These are phyloP conservation scores for Synaphobranchus kaupii DNA, from an alignment of 2,797 vertebrate genomes.

Conservation along the genomic window DNA sequence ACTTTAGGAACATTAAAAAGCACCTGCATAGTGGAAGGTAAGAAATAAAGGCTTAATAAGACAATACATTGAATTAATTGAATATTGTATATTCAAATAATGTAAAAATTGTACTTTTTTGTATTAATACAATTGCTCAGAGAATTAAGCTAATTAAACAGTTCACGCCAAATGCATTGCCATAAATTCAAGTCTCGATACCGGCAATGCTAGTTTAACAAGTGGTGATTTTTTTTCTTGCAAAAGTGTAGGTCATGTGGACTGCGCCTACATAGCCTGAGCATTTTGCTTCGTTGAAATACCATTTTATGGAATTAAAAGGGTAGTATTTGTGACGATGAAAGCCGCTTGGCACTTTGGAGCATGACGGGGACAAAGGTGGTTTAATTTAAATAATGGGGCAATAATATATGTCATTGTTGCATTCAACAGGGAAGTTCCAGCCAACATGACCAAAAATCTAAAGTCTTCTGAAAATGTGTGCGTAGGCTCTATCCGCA, in stretches of 20 bases:
- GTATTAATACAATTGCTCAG: too few species aligned
- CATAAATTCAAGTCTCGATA: not conserved
- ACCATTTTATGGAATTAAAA: not conserved
- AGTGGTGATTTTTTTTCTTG: not conserved
- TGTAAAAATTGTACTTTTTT: too few species aligned
- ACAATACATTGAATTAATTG: too few species aligned
- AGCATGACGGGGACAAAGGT: not conserved
- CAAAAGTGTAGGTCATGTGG: not conserved
- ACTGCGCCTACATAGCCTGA: not conserved
- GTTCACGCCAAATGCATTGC: too few species aligned
- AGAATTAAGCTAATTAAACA: too few species aligned
- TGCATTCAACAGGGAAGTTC: not conserved
- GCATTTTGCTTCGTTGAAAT: not conserved
- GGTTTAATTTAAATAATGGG: not conserved
- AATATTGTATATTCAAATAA: too few species aligned
- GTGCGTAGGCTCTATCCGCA: not conserved
- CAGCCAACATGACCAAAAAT: not conserved
- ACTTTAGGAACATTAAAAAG: not conserved
- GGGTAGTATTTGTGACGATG: not conserved
- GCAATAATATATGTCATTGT: not conserved
- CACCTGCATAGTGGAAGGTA: not conserved
- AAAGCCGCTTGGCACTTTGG: not conserved
- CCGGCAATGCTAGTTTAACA: not conserved
- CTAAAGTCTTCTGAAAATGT: not conserved
- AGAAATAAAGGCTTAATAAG: too few species aligned